Evolutionary conservation across 2,113 vertebrate species (phyloP), one percentile per base, ranked within the genome.

Genomic region (Columba janthina): DNA sequence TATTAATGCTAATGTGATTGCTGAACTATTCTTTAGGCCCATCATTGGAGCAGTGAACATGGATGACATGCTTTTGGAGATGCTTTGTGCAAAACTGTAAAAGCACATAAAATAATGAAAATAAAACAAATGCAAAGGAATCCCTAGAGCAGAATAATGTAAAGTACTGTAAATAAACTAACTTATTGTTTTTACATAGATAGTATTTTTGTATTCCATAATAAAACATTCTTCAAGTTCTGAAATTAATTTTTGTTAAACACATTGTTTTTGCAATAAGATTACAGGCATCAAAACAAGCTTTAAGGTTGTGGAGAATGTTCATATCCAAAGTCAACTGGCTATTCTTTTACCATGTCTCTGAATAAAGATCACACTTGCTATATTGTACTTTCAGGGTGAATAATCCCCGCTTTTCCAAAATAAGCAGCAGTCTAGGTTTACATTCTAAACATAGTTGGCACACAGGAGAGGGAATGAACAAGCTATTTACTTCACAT

Each of bases 61-160:
- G 98, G 99, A 99, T 97, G 99, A 99, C 93, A 99, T 99, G 97
- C 98, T 99, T 84, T 98, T 99, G 97, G 99, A 99, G 97, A 99
- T 99, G 99, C 99, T 99, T 96, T 99, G 99, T 96, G 98, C 98
- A 60, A 99, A 99, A 94, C 98, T 99, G 96, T 97, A 82, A 97
- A 96, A 62, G 26, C 9, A 0, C 89, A 42, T 90, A 69, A 91
- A 78, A 85, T 82, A 40, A 65, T 87, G 70, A 44, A 71, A 94
- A 91, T 73, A 84, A 90, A 73, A 86, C 62, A 67, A 70, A 29
- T 34, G 12, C 56, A 74, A 93, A 94, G 82, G 69, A 96, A 95
- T 28, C 22, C 31, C 44, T 78, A 73, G 89, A 89, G 58, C 44
- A 97, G 74, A 90, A 93, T 76, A 95, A 70, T 98, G 92, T 96